A percentile compares a stretch with the other conserved stretches of the same genome.
phyloP scores from a whole-genome alignment of 2,888 invertebrate species.

The Netelia melanura region DNA sequence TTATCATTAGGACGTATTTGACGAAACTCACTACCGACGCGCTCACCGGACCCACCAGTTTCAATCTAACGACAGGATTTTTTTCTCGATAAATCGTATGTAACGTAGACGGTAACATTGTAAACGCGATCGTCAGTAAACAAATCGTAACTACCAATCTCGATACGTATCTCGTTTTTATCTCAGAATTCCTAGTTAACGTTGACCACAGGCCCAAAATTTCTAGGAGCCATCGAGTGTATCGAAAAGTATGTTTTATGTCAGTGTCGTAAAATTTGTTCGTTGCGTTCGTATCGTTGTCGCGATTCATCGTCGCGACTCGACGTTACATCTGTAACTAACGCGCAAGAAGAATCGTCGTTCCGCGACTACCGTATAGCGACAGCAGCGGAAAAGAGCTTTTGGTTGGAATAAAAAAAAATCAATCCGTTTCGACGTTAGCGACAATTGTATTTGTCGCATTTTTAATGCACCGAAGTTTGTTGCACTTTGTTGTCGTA shows the following conservation, averaged over 20 bases:
- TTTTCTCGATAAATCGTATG: slow-evolving; percentile 50
- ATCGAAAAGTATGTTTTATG: slow-evolving; percentile 49
- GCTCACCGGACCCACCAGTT: slow-evolving; percentile 40
- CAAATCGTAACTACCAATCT: slow-evolving; percentile 3
- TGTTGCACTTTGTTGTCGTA: background rate
- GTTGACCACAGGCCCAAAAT: slow-evolving; percentile 58
- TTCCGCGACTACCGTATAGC: background rate
- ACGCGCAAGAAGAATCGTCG: background rate
- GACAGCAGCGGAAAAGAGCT: background rate
- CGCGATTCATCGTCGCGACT: slow-evolving; percentile 19
- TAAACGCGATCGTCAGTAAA: slow-evolving; percentile 17
- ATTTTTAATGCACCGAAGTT: slow-evolving; percentile 11
- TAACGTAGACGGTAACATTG: slow-evolving; percentile 30
- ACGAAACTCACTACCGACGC: slow-evolving; percentile 14
- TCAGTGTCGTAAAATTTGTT: slow-evolving; percentile 44
- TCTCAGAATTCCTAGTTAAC: slow-evolving; percentile 40
- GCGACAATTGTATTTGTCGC: background rate
- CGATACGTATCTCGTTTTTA: slow-evolving; percentile 18
- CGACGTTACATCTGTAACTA: slow-evolving; percentile 17
- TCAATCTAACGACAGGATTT: slow-evolving; percentile 8
- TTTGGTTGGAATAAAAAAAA: background rate
- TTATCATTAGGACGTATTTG: slow-evolving; percentile 40
- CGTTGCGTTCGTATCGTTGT: background rate
- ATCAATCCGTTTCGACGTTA: background rate
- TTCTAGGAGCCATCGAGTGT: slow-evolving; percentile 45